phyloP scores from a whole-genome alignment of 2,888 invertebrate species.

The Drosophila imparisetae region DNA sequence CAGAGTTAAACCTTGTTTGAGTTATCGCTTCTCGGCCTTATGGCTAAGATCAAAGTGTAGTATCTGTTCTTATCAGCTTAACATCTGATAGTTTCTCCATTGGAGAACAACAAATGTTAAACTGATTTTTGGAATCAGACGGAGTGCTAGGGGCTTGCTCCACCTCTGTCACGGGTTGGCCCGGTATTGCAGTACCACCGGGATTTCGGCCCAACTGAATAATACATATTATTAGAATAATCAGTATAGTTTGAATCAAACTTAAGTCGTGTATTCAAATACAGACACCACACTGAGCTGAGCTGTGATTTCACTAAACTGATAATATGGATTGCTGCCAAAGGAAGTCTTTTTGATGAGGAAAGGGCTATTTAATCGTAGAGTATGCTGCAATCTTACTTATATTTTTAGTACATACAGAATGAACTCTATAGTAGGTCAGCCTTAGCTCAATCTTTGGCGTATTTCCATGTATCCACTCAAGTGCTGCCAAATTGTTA shows the following conservation, averaged over 20 bases:
- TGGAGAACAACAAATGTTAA: slow-evolving; percentile 51
- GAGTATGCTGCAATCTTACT: not conserved
- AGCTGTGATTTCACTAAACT: not conserved
- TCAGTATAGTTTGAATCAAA: not conserved
- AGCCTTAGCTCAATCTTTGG: not conserved
- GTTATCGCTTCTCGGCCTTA: slow-evolving; percentile 24
- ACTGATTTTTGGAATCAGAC: slow-evolving; percentile 32
- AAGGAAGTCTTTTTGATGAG: not conserved
- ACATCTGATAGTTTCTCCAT: slow-evolving; percentile 49
- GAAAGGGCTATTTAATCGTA: not conserved
- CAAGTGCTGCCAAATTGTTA: slow-evolving; percentile 14
- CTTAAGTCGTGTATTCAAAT: not conserved
- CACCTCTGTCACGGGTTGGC: slow-evolving; percentile 48
- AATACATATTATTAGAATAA: not conserved
- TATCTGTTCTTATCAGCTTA: slow-evolving; percentile 51
- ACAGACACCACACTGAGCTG: not conserved
- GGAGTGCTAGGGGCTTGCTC: slow-evolving; percentile 37
- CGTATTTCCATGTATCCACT: slow-evolving; percentile 4
- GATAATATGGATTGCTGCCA: not conserved
- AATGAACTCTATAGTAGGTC: not conserved
- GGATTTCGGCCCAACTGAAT: slow-evolving; percentile 1
- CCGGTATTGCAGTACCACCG: slow-evolving; percentile 23
- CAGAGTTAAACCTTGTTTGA: rapidly evolving
- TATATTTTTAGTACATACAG: not conserved
- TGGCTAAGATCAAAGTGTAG: slow-evolving; percentile 47